Conservation (phyloP, 1,140 invertebrate species). For the Atta texana region DNA sequence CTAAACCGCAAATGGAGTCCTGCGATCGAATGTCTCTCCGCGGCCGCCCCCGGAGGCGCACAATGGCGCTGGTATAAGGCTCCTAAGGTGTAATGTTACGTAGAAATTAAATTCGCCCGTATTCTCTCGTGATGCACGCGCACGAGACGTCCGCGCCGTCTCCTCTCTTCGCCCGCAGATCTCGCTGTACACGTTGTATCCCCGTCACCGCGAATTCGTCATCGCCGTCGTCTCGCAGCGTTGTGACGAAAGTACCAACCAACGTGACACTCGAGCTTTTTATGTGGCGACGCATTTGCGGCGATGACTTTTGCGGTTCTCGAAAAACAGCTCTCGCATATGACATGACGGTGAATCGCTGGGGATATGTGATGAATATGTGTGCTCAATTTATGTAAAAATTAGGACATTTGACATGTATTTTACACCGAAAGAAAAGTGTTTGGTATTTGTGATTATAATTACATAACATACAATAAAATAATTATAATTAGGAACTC, state of each 20-base stretch:
- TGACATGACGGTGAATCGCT: conserved; percentile 59
- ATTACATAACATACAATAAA: no score
- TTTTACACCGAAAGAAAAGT: no score
- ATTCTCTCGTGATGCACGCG: conserved; percentile 44
- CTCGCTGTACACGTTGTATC: conserved; percentile 57
- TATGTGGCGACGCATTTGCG: conserved; percentile 56
- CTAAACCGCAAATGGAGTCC: conserved; percentile 87
- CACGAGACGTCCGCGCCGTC: conserved; percentile 8
- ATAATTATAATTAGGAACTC: no score
- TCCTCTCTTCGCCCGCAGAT: conserved; percentile 47
- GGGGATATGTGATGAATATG: conserved; percentile 26
- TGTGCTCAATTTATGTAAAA: not conserved
- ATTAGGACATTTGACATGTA: not conserved
- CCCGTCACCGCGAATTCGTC: conserved; percentile 73
- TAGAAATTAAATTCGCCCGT: conserved; percentile 84
- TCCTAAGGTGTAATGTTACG: conserved; percentile 85
- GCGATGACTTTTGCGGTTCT: conserved; percentile 68
- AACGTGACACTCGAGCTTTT: conserved; percentile 67
- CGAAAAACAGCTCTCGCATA: conserved; percentile 16
- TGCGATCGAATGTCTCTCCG: conserved; percentile 85
- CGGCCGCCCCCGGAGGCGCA: conserved; percentile 73
- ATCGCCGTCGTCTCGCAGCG: conserved; percentile 24
- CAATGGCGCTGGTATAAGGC: conserved; percentile 81
- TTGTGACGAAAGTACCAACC: conserved; percentile 60
- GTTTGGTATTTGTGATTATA: no score